Base-by-base conservation (phyloP, 2,797 vertebrate genomes). In the Gila robusta region DNA sequence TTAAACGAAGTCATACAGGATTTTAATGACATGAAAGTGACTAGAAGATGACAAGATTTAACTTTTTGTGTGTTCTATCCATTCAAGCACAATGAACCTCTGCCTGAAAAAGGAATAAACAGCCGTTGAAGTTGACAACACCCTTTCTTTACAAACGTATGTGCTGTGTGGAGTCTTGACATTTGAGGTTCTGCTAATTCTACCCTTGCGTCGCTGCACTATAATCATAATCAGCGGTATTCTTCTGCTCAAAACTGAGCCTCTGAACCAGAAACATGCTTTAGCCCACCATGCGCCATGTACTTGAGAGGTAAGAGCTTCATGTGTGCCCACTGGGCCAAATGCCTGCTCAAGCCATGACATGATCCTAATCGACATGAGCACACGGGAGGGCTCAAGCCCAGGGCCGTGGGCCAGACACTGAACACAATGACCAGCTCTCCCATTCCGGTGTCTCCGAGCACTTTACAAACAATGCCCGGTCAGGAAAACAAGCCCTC, bases 341-440 rank as follows among this genome's bases (percentile, higher is more conserved):
- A 81, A 81, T 73, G 84, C 70, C 84, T 86, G 84, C 84, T 86
- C 84, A 86, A 81, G 54, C 64, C 66, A 69, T 76, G 83, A 78
- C 79, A 85, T 78, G 87, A 88, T 88, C 83, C 79, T 88, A 88
- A 88, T 85, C 62, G 83, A 87, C 82, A 84, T 78, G 26, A 80
- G 81, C 82, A 84, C 81, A 76, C 28, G 32, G 71, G 70, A 83
- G 44, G 86, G 47, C 66, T 84, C 74, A 70, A 54, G 47, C 64
- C 81, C 23, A 81, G 77, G 77, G 82, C 78, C 78, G 14, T 54
- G 78, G 64, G 86, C 86, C 86, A 87, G 86, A 76, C 81, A 80
- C 12, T 19, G 28, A 52, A 41, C 86, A 89, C 83, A 78, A 85
- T 88, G 93, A 92, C 92, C 94, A 93, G 90, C 92, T 94, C 91